Evolutionary conservation across 2,113 vertebrate species (phyloP), one percentile per base, ranked within the genome.

Genomic region (Pteruthius melanotis): DNA sequence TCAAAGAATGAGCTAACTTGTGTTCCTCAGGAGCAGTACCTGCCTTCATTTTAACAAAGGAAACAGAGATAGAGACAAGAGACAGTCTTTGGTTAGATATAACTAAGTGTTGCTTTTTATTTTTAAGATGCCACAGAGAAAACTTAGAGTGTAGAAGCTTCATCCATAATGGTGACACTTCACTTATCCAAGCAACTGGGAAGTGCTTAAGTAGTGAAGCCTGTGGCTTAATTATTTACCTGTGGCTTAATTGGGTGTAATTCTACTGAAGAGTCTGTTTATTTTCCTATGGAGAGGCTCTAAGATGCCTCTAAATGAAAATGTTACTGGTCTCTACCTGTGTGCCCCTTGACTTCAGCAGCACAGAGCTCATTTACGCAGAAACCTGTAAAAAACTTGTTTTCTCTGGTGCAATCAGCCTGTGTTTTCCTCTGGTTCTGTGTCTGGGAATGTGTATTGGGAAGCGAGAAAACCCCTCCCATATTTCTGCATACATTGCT

Each of bases 161-260:
- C 84, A 87, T 93, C 80, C n/a, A 24, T 80, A 95, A 64, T 50
- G 88, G 57, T 89, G 86, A 93, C 83, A 92, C 75, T 92, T 94
- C 82, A 90, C 66, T 95, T 94, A 80, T 49, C 72, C 71, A 88
- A 31, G 88, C 72, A 92, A 84, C 90, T 93, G 76, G 83, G 69
- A 95, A 90, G 80, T 75, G 37, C 76, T 92, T 90, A 86, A 96
- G 93, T 71, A 87, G 64, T 42, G 68, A 85, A 90, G 30, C 90
- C 76, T 96, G 90, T 78, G 76, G 90, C 83, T 95, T 96, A 95
- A 92, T 94, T 95, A 83, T 96, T 94, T 97, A 95, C 95, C 93
- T 94, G 92, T 93, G 68, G 93, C 69, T 96, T 96, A 94, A 90
- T 56, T 96, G 60, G 53, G 53, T 94, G 85, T 90, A 92, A 96